Conservation (phyloP, 2,113 vertebrate species). For the Atlantisia rogersi region DNA sequence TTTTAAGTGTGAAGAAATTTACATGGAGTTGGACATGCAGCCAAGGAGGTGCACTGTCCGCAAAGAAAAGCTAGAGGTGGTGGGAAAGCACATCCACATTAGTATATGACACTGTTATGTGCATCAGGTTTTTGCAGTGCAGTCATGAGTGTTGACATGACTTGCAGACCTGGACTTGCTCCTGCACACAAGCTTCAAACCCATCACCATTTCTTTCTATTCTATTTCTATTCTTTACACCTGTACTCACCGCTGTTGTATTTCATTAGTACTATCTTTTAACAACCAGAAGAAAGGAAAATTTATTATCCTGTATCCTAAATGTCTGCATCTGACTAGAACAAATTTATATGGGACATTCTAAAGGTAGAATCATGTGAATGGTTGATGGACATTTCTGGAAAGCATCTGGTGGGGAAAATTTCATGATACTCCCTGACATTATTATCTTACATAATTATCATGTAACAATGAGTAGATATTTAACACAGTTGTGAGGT, state of each 20-base stretch:
- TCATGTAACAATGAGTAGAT: not conserved
- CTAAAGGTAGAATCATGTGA: not conserved
- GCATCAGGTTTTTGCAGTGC: not conserved
- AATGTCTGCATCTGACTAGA: not conserved
- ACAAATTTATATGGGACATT: not conserved
- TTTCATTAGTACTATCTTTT: not conserved
- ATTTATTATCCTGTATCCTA: not conserved
- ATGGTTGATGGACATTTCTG: not conserved
- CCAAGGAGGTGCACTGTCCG: not conserved
- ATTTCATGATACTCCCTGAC: not conserved
- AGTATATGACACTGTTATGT: not conserved
- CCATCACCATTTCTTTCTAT: not conserved
- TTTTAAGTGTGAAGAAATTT: not conserved
- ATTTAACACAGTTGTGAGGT: not conserved
- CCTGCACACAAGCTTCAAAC: not conserved
- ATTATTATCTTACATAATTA: not conserved
- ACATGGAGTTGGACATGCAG: not conserved
- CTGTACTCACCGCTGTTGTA: not conserved
- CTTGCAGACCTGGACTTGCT: not conserved
- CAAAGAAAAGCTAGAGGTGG: not conserved
- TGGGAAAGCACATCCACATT: not conserved
- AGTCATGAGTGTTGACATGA: not conserved
- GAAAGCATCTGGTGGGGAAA: not conserved
- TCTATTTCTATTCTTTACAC: not conserved
- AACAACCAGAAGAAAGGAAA: not conserved